These are phyloP conservation scores for Scyliorhinus canicula DNA, from an alignment of 2,797 vertebrate genomes.

Conservation along the genomic window DNA sequence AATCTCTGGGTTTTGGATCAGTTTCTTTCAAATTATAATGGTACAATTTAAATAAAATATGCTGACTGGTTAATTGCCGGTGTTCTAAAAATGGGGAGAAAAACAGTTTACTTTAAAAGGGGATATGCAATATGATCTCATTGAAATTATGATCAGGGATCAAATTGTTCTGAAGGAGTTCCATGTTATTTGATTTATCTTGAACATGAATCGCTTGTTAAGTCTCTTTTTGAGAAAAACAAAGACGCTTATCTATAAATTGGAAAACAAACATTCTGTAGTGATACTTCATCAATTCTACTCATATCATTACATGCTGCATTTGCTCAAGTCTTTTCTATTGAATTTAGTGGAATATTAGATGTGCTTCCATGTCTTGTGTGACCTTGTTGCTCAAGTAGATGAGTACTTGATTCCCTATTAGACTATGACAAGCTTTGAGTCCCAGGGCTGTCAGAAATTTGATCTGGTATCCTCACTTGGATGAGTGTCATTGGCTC, in stretches of 20 bases:
- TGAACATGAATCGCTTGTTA: constrained; percentile 1
- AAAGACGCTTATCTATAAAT: not conserved
- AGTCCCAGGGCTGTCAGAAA: constrained; percentile 22
- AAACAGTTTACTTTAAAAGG: not conserved
- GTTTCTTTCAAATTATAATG: not conserved
- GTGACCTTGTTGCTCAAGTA: constrained; percentile 28
- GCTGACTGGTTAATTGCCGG: not conserved
- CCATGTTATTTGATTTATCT: constrained; percentile 13
- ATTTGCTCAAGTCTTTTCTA: not conserved
- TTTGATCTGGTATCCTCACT: not conserved
- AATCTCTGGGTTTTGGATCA: not conserved
- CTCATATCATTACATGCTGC: not conserved
- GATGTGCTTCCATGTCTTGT: constrained; percentile 17
- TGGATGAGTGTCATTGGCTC: not conserved
- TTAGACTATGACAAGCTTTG: constrained; percentile 26
- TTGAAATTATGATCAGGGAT: not conserved
- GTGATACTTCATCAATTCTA: not conserved
- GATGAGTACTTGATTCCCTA: constrained; percentile 19
- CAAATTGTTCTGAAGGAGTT: not conserved
- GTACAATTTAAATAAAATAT: not conserved
- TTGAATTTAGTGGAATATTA: not conserved
- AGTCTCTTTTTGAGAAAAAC: not conserved
- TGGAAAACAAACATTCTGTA: constrained; percentile 9
- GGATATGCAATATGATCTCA: not conserved
- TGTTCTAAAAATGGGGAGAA: not conserved